Evolutionary conservation across 2,888 invertebrate species (phyloP).

Genomic region (Diplolepis rosae): DNA sequence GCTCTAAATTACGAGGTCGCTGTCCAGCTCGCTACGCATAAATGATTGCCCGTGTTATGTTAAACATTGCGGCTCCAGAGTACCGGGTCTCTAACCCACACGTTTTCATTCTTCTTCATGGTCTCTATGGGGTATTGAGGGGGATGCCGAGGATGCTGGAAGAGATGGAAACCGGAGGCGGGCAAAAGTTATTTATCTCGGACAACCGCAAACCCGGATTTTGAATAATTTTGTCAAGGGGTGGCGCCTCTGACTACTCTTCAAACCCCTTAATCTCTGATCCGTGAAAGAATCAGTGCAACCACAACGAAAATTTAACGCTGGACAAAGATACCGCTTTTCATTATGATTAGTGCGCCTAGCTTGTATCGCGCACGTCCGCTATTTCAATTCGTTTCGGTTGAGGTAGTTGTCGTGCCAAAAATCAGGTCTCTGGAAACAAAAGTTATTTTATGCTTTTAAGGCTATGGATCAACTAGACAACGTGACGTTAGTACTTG

Average conservation of each 20-base stretch:
- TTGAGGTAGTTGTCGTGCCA: too few species aligned
- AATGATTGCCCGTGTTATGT: constrained; percentile 73
- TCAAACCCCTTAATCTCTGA: constrained; percentile 2
- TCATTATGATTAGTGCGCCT: not conserved
- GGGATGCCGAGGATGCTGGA: constrained; percentile 35
- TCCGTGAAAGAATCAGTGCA: constrained; percentile 16
- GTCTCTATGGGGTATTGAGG: constrained; percentile 38
- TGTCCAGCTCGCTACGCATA: constrained; percentile 69
- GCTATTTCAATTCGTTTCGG: not conserved
- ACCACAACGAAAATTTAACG: not conserved
- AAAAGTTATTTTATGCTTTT: too few species aligned
- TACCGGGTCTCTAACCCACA: constrained; percentile 64
- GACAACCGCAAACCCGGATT: constrained; percentile 68
- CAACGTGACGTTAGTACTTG: too few species aligned
- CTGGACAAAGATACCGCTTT: not conserved
- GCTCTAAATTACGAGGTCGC: constrained; percentile 71
- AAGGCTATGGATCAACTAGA: too few species aligned
- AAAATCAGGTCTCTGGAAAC: too few species aligned
- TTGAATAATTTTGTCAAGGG: constrained; percentile 67
- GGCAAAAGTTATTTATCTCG: constrained; percentile 71
- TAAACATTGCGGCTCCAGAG: constrained; percentile 66
- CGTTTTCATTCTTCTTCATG: constrained; percentile 57
- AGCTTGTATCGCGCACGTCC: too few species aligned
- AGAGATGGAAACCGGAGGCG: constrained; percentile 54
- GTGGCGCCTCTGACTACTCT: constrained; percentile 34